phyloP scores from a whole-genome alignment of 2,888 invertebrate genomes.

The Melanostoma scalare region DNA sequence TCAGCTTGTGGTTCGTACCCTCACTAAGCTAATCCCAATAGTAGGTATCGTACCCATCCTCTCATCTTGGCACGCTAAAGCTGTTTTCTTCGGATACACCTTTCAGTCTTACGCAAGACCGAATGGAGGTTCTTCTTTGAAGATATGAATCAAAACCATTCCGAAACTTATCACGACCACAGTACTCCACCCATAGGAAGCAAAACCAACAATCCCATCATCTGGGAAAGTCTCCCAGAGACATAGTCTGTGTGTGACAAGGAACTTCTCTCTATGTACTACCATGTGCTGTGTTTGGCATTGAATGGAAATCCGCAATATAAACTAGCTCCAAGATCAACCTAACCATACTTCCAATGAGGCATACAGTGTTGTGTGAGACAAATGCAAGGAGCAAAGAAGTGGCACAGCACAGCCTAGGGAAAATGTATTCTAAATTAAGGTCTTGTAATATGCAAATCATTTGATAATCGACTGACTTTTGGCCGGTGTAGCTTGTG shows the following conservation, averaged over 20 bases:
- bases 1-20: too few species aligned
- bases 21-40: too few species aligned
- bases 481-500: conserved; percentile 64
- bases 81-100: too few species aligned
- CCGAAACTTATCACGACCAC: too few species aligned
- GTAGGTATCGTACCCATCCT: too few species aligned
- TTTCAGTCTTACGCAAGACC: too few species aligned
- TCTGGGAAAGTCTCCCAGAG: too few species aligned
- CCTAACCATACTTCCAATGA: background rate
- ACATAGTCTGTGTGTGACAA: background rate
- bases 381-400: conserved; percentile 19
- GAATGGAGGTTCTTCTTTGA: too few species aligned
- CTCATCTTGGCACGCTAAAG: too few species aligned
- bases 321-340: conserved; percentile 11
- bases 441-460: conserved; percentile 73
- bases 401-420: conserved; percentile 6
- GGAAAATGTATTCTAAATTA: conserved; percentile 64
- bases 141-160: too few species aligned
- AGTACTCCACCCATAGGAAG: too few species aligned
- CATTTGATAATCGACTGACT: conserved; percentile 71
- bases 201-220: too few species aligned
- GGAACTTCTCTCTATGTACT: background rate
- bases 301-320: conserved; percentile 18
- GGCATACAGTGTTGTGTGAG: conserved; percentile 5
- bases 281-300: background rate